Evolutionary conservation across 2,113 vertebrate species (phyloP).

Genomic region (Podarcis muralis): DNA sequence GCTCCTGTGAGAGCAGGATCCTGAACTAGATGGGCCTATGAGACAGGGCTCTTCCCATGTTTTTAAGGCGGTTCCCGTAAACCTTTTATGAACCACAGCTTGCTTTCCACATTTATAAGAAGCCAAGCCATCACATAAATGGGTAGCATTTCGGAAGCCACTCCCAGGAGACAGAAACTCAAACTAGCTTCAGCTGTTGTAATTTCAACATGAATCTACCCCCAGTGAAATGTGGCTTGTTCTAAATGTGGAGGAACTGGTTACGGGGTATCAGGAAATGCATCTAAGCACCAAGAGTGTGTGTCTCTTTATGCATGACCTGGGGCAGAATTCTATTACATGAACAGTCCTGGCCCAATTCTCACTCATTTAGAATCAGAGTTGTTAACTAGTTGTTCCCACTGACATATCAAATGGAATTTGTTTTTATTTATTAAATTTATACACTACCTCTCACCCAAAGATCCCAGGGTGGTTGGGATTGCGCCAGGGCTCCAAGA

Average conservation of each 20-base stretch:
- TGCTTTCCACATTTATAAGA: constrained; percentile 16
- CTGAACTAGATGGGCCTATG: too few relatives aligned
- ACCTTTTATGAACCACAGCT: neutral
- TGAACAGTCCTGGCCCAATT: neutral
- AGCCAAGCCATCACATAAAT: constrained; percentile 34
- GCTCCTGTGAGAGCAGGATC: too few relatives aligned
- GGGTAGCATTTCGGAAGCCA: constrained; percentile 23
- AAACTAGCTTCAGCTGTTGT: constrained; percentile 8
- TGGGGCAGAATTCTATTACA: neutral
- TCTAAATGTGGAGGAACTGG: neutral
- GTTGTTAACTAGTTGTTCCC: too few relatives aligned
- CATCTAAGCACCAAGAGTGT: neutral
- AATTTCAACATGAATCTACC: constrained; percentile 24
- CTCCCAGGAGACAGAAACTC: constrained; percentile 64
- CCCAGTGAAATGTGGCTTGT: constrained; percentile 7
- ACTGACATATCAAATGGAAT: neutral
- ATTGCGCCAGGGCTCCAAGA: neutral
- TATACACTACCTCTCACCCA: neutral
- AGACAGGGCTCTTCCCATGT: too few relatives aligned
- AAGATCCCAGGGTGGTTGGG: neutral
- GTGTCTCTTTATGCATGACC: neutral
- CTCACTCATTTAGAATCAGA: neutral
- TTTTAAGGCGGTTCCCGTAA: neutral
- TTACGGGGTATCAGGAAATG: constrained; percentile 5
- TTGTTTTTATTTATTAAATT: neutral